Base-by-base conservation (phyloP, 1,140 invertebrate species). In the Steinernema feltiae region DNA sequence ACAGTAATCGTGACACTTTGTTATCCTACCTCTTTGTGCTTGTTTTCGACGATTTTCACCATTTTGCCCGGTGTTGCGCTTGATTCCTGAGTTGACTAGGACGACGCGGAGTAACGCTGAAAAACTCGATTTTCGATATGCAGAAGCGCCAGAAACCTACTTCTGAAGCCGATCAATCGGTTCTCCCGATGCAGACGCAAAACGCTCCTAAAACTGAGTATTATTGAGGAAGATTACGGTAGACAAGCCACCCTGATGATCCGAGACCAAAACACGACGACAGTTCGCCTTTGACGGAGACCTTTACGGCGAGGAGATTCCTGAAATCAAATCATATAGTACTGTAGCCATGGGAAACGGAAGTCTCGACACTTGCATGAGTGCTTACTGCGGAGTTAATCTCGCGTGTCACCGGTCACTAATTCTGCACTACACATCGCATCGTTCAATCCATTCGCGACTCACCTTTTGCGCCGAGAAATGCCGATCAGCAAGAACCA, bases 11-110 rank as follows among this genome's bases (percentile, higher is more conserved):
- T n/a, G 30, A 32, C 27, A 24, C 24, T 41, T 77, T 69, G n/a
- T n/a, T n/a, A n/a, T 71, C 32, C 3, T 80, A 79, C 32, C 32
- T 79, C 71, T 15, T 82, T 75, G 7, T 63, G 12, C 53, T 63
- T 63, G 87, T 87, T 18, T 88, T 78, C 83, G 2, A 94, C 91
- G 77, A 89, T 90, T 27, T 89, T 89, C 0, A 96, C 91, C 71
- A 96, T 87, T 27, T n/a, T 88, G 86, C 74, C 91, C 92, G 0
- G 96, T 98, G 86, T 92, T 92, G 79, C 95, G 89, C 17, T 90
- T 89, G 0, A 97, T 91, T 70, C 90, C 90, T 0, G 94, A 92
- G 83, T 97, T 91, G 0, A 97, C 92, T 0, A 98, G 84, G 53
- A 98, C 87, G 24, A 95, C 89, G 48, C 84, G 81, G 86, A 88